Evolutionary conservation across 2,113 vertebrate genomes (phyloP).

Genomic region (Tichodroma muraria): DNA sequence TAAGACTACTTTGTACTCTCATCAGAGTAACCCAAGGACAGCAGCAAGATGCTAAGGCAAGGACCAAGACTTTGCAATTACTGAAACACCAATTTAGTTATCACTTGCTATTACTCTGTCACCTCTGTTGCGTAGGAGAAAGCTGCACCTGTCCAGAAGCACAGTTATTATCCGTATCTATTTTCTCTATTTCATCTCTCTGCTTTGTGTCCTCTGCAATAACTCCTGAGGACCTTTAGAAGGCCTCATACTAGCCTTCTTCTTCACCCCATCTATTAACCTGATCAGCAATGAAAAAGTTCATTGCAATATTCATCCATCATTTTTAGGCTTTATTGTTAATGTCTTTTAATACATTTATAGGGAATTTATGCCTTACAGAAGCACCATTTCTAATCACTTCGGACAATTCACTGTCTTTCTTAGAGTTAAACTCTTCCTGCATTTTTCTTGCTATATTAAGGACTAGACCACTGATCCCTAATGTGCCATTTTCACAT

Average conservation of each 20-base stretch:
- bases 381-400: not conserved
- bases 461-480: not conserved
- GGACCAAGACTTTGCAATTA: slow-evolving; percentile 9
- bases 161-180: not conserved
- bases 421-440: not conserved
- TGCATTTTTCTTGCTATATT: not conserved
- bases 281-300: slow-evolving; percentile 25
- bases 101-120: slow-evolving; percentile 22
- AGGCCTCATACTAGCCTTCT: not conserved
- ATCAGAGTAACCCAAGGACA: not conserved
- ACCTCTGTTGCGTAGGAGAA: not conserved
- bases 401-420: not conserved
- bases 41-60: not conserved
- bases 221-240: slow-evolving; percentile 32
- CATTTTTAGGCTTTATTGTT: slow-evolving; percentile 36
- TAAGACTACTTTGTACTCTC: not conserved
- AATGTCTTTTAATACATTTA: slow-evolving; percentile 22
- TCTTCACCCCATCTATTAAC: slow-evolving; percentile 26
- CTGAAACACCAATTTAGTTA: slow-evolving; percentile 13
- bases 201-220: slow-evolving; percentile 19
- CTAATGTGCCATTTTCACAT: not conserved
- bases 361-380: not conserved
- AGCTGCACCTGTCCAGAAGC: not conserved
- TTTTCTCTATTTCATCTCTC: slow-evolving; percentile 15
- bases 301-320: slow-evolving; percentile 37